Percentiles rank a stretch among this genome's conserved stretches.
phyloP scores from a whole-genome alignment of 2,113 vertebrate species.

The Cyprinodon variegatus region DNA sequence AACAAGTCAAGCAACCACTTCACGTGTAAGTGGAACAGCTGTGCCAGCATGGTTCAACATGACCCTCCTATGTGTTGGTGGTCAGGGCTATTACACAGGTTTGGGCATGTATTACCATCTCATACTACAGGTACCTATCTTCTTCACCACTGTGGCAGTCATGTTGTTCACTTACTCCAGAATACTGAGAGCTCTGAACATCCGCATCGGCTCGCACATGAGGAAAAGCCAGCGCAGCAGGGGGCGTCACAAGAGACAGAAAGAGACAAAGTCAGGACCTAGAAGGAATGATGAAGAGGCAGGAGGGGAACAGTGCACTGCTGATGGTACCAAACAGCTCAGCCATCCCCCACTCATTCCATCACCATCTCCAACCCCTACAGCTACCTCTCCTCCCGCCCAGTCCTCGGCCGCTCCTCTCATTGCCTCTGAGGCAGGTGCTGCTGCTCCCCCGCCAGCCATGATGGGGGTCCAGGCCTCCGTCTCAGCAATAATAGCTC shows the following conservation, averaged over 20 bases:
- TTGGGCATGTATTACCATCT: conserved; percentile 78
- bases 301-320: conserved; percentile 56
- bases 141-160: conserved; percentile 79
- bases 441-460: conserved; percentile 44
- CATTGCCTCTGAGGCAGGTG: conserved; percentile 54
- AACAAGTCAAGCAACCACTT: conserved; percentile 24
- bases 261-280: conserved; percentile 49
- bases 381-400: conserved; percentile 75
- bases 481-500: conserved; percentile 80
- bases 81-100: conserved; percentile 65
- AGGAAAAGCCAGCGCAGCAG: conserved; percentile 71
- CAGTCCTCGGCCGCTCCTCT: conserved; percentile 67
- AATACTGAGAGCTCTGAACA: conserved; percentile 84
- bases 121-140: conserved; percentile 84
- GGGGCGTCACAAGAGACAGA: conserved; percentile 51
- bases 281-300: conserved; percentile 40
- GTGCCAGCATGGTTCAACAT: conserved; percentile 71
- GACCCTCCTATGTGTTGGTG: conserved; percentile 79
- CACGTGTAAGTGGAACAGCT: conserved; percentile 17
- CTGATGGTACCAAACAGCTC: conserved; percentile 66
- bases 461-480: conserved; percentile 82
- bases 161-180: conserved; percentile 83
- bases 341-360: conserved; percentile 76
- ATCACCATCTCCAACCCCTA: conserved; percentile 70
- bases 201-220: conserved; percentile 82